Evolutionary conservation across 2,113 vertebrate genomes (phyloP).

Genomic region (Forbesichthys agassizii): DNA sequence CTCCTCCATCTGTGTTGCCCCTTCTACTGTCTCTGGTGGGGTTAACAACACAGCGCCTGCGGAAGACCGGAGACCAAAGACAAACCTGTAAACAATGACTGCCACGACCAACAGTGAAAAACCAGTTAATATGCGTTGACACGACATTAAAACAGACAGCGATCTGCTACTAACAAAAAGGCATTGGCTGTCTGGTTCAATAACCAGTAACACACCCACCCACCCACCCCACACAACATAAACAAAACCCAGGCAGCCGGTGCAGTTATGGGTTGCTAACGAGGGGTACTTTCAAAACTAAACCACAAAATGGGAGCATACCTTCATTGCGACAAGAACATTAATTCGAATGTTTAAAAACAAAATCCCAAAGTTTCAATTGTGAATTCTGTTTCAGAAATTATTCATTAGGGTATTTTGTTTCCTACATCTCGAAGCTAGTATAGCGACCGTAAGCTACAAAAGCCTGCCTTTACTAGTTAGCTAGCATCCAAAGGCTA

Average conservation of each 20-base stretch:
- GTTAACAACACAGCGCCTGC: constrained; percentile 39
- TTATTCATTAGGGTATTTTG: no score
- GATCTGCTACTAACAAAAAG: no score
- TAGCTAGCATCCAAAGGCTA: constrained; percentile 2
- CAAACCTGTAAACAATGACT: constrained; percentile 20
- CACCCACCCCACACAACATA: neutral
- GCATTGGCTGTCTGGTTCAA: no score
- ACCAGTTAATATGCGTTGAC: no score
- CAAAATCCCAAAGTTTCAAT: neutral
- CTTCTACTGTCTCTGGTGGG: constrained; percentile 60
- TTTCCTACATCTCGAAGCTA: no score
- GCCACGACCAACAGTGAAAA: neutral
- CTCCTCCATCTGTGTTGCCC: constrained; percentile 86
- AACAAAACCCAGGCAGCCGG: neutral
- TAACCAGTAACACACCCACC: neutral
- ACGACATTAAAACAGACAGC: no score
- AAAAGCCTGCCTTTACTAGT: neutral
- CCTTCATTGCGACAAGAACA: neutral
- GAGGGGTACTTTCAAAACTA: neutral
- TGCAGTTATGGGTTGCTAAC: neutral
- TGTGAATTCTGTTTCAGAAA: no score
- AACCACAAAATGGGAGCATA: neutral
- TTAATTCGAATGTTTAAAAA: neutral
- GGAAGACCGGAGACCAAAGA: constrained; percentile 37
- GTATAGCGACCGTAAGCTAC: no score